A percentile compares a stretch with the other conserved stretches of the same genome.
Evolutionary conservation across 2,888 invertebrate species (phyloP).

Genomic region (Epicampocera succincta): DNA sequence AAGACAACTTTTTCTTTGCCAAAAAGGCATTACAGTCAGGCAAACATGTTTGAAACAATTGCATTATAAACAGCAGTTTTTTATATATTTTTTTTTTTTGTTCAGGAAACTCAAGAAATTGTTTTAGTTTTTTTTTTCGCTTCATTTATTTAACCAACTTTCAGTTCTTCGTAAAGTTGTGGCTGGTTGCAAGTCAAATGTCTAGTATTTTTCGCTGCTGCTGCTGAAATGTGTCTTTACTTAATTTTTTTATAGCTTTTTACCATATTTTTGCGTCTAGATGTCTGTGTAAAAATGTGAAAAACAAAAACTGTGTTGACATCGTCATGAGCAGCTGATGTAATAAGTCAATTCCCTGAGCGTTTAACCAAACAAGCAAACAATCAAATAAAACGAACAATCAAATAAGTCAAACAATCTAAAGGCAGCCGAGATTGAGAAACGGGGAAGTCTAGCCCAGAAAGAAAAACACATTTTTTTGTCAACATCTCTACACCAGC

Average conservation of each 20-base stretch:
- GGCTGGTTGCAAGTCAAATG: neutral
- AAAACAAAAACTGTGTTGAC: conserved; percentile 28
- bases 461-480: neutral
- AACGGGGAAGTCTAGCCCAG: neutral
- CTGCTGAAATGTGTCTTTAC: neutral
- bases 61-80: neutral
- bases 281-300: neutral
- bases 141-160: neutral
- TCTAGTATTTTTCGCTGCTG: neutral
- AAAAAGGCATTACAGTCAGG: neutral
- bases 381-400: conserved; percentile 46
- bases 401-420: conserved; percentile 43
- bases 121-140: too few relatives aligned
- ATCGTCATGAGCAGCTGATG: conserved; percentile 57
- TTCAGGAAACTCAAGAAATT: too few relatives aligned
- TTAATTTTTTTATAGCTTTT: conserved; percentile 7
- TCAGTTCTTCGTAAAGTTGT: neutral
- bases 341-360: conserved; percentile 57
- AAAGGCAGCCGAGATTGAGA: neutral
- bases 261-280: neutral
- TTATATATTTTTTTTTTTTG: too few relatives aligned
- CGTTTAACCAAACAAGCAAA: conserved; percentile 50
- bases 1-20: neutral
- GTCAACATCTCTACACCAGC: too few relatives aligned
- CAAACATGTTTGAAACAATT: neutral